Conservation (phyloP, 2,113 vertebrate genomes). For the Galeopterus variegatus region DNA sequence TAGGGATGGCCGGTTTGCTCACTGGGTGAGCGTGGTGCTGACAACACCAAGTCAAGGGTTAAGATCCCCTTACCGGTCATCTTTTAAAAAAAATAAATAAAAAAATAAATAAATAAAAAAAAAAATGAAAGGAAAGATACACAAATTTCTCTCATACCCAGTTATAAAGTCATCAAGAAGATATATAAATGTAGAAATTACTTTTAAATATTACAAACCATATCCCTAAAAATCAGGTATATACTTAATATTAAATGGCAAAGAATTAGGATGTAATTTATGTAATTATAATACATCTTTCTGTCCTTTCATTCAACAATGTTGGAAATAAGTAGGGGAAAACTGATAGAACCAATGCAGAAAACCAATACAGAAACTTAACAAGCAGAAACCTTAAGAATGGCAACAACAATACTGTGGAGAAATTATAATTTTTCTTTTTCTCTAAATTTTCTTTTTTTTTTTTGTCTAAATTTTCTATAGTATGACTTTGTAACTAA, state of each 20-base stretch:
- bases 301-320: not conserved
- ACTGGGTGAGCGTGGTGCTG: too few relatives aligned
- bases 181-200: not conserved
- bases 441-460: not conserved
- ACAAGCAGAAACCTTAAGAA: not conserved
- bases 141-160: not conserved
- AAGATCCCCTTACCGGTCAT: too few relatives aligned
- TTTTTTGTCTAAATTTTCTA: not conserved
- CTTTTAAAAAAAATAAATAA: too few relatives aligned
- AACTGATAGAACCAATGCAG: not conserved
- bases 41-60: too few relatives aligned
- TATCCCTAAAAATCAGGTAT: not conserved
- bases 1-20: too few relatives aligned
- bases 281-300: not conserved
- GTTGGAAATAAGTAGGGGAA: not conserved
- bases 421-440: not conserved
- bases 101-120: too few relatives aligned
- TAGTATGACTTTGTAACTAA: not conserved
- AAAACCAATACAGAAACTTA: not conserved
- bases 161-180: not conserved
- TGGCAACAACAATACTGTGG: not conserved
- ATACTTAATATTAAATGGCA: not conserved
- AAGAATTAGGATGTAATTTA: not conserved
- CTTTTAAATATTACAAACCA: not conserved
- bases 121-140: not conserved